phyloP scores from a whole-genome alignment of 2,113 vertebrate genomes.

The Tyrannus savana region DNA sequence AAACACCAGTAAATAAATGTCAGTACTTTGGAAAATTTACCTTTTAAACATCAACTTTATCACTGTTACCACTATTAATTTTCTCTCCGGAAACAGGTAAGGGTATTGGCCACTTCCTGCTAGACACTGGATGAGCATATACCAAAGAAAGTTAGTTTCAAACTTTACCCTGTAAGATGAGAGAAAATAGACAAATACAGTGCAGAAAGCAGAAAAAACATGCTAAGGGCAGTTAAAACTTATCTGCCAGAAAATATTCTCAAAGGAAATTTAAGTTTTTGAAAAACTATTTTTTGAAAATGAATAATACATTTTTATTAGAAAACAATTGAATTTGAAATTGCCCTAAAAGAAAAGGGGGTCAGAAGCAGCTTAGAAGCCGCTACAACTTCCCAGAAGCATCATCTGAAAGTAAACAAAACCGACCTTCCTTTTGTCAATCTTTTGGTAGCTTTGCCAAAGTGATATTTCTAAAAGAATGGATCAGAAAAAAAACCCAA shows the following conservation, averaged over 20 bases:
- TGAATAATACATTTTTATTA: neutral
- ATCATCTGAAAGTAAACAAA: neutral
- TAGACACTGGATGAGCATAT: neutral
- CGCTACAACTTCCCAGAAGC: neutral
- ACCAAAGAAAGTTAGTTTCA: neutral
- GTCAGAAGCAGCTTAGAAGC: neutral
- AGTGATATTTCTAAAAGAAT: neutral
- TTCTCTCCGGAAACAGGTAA: neutral
- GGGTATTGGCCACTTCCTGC: neutral
- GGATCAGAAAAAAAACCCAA: neutral
- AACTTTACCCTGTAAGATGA: neutral
- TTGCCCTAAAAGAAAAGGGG: neutral
- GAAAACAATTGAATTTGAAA: neutral
- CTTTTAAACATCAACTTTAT: neutral
- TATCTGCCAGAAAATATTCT: neutral
- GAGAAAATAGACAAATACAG: neutral
- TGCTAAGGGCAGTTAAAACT: neutral
- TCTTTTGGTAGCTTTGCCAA: neutral
- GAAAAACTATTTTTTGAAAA: neutral
- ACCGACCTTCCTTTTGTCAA: neutral
- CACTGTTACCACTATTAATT: neutral
- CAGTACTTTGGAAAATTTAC: neutral
- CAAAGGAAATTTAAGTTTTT: neutral
- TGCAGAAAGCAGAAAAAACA: neutral
- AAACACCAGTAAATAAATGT: neutral